Evolutionary conservation across 2,113 vertebrate genomes (phyloP), one percentile per base, ranked within the genome.

Genomic region (Cranoglanis bouderius): DNA sequence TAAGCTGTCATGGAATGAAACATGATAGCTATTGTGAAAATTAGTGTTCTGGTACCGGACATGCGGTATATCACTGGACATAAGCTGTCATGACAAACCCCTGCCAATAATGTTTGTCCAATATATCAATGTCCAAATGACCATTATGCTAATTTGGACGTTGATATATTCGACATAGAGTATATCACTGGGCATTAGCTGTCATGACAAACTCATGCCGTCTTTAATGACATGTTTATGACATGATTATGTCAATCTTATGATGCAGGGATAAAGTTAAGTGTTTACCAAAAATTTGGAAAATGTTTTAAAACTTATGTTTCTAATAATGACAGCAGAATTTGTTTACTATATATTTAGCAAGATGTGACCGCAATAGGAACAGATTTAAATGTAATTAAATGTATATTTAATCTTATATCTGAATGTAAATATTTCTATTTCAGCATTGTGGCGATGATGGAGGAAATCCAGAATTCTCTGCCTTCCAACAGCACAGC

Each of bases 361-460:
- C 16, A 78, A 10, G 18, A 8, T 63, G 12, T 26, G 2, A 43
- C 16, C 7, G 38, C 40, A 10, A 65, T 13, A 51, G 16, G 21
- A 38, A n/a, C 16, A 9, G 24, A 29, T 77, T 32, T 18, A 53
- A 51, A 32, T 81, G 4, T 1, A 29, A 51, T 3, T n/a, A 16
- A 26, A 26, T 26, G 8, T 9, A 26, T 12, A 13, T 78, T 78
- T 26, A 35, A 35, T 57, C 3, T 32, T 70, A 29, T 83, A 82
- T 65, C 89, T 70, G 70, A 87, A 32, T 78, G 82, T 24, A 89
- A 9, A 29, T 90, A 88, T 91, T 90, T 91, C 4, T 43, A 87
- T 89, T 51, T 35, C 70, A 96, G 95, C 63, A 92, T 96, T 88
- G 55, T 95, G 86, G 91, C 93, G 55, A 86, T 94, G 63, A 87